Percentiles rank a stretch among this genome's conserved stretches.
Conservation (phyloP, 2,888 invertebrate species). For the Ctena decussata region DNA sequence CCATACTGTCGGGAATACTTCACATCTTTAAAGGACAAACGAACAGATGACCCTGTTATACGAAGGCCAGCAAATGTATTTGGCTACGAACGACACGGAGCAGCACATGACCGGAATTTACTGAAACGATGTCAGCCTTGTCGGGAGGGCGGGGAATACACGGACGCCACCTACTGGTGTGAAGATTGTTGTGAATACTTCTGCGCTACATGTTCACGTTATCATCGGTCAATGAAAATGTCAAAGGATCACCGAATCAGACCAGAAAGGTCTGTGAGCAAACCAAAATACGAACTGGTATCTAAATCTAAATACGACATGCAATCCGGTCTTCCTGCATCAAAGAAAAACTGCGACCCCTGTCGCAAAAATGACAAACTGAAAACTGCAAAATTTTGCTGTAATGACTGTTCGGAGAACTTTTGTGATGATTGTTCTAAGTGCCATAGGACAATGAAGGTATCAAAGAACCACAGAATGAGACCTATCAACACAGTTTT, state of each 20-base stretch:
- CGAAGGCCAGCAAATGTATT: not conserved
- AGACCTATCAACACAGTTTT: constrained; percentile 37
- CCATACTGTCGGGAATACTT: constrained; percentile 57
- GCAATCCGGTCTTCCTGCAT: not conserved
- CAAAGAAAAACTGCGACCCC: constrained; percentile 40
- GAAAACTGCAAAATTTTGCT: constrained; percentile 37
- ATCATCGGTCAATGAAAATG: constrained; percentile 58
- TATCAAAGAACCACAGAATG: constrained; percentile 53
- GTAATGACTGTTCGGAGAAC: constrained; percentile 53
- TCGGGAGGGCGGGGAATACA: constrained; percentile 41
- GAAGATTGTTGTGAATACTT: constrained; percentile 56
- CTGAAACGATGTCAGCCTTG: constrained; percentile 59
- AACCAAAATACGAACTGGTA: constrained; percentile 26
- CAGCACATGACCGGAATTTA: not conserved
- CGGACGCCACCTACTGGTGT: constrained; percentile 57
- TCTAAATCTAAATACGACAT: not conserved
- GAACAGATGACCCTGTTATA: not conserved
- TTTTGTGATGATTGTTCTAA: constrained; percentile 52
- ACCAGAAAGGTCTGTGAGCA: constrained; percentile 20
- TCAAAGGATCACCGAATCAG: constrained; percentile 55
- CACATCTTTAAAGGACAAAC: not conserved
- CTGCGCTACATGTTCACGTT: constrained; percentile 48
- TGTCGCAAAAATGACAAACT: constrained; percentile 36
- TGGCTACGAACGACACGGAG: not conserved
- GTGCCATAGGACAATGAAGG: constrained; percentile 58